Base-by-base conservation (phyloP, 2,113 vertebrate species). In the Strix uralensis region DNA sequence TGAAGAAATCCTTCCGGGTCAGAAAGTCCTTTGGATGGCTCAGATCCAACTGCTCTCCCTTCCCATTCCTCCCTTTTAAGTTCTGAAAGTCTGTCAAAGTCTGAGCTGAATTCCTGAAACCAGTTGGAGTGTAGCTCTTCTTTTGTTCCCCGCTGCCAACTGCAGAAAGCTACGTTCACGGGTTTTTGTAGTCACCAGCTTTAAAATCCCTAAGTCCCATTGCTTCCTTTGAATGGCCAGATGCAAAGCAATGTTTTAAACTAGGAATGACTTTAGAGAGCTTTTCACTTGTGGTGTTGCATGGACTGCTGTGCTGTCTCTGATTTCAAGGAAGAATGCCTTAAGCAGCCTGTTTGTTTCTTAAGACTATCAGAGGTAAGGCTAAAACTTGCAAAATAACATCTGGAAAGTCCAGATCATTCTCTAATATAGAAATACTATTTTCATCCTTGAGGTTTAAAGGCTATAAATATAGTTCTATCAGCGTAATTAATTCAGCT, bases 1-100 rank as follows among this genome's bases (percentile, higher is more conserved):
- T 95, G 90, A 96, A 95, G 94, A 92, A 97, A 96, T 92, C 95
- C 94, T 96, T 92, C 96, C 90, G 75, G 96, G 95, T 96, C 95
- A 96, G 81, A 75, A 94, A 94, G 93, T 75, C 92, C 83, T 96
- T 96, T 97, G 84, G 92, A 88, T 91, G 80, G 54, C 88, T 91
- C 77, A 55, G 46, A 70, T 89, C 79, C 92, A 92, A 92, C 59
- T 67, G 77, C 62, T 90, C 79, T 94, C 65, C 87, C 79, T 96
- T 89, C 80, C 88, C 89, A 92, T 96, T 70, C 77, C 91, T 91
- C n/a, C 30, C 88, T 96, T 96, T 96, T 78, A 94, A 96, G 86
- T 61, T 84, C 57, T 83, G 72, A 96, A 93, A 91, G 63, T 90
- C 83, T 94, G 95, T 97, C 92, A 91, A 88, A 96, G 75, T 84